These are phyloP conservation scores for Morus bassanus DNA, from an alignment of 2,797 vertebrate genomes.

Conservation along the genomic window DNA sequence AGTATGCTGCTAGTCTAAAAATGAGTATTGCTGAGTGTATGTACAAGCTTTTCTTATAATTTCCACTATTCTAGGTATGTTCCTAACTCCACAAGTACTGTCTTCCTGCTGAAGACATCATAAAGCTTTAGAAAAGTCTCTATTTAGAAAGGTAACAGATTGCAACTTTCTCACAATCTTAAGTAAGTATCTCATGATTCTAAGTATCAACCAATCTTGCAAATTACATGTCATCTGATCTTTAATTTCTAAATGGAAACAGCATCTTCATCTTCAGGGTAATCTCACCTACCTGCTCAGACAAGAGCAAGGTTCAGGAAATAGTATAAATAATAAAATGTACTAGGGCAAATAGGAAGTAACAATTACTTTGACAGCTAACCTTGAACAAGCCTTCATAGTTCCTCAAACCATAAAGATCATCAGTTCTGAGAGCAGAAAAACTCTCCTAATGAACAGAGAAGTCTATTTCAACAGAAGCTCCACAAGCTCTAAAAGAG, in stretches of 20 bases:
- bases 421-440: neutral
- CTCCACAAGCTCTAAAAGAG: neutral
- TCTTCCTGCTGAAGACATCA: neutral
- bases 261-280: neutral
- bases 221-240: neutral
- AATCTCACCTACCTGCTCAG: neutral
- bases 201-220: neutral
- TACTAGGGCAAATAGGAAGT: neutral
- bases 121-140: neutral
- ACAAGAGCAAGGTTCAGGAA: neutral
- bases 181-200: no score
- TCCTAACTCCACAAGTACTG: neutral
- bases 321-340: neutral
- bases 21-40: neutral
- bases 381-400: fast-evolving
- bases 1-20: neutral
- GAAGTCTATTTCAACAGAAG: neutral
- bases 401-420: neutral
- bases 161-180: neutral
- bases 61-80: neutral
- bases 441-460: neutral
- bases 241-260: neutral
- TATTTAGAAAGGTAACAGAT: neutral
- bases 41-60: neutral
- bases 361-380: neutral